phyloP scores from a whole-genome alignment of 64 coral and sea anemone genomes.

The Actinia equina region DNA sequence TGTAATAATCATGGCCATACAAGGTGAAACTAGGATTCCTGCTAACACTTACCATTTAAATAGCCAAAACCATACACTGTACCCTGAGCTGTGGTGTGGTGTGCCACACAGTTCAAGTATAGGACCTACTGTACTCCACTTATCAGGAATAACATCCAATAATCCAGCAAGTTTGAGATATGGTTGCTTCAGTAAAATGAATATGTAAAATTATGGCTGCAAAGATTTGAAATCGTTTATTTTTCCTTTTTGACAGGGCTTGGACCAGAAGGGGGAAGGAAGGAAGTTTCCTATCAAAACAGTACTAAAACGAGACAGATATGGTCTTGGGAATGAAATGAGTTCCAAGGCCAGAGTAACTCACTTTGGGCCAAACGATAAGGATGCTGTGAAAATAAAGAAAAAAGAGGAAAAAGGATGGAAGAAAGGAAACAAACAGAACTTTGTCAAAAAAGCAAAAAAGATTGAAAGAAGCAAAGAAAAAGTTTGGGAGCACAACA shows the following conservation, averaged over 20 bases:
- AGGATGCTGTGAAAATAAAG: constrained; percentile 40
- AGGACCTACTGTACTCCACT: too few species aligned
- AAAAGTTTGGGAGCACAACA: constrained; percentile 77
- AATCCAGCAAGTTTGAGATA: not conserved
- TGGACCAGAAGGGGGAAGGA: constrained; percentile 82
- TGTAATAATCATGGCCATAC: too few species aligned
- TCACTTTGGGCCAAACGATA: constrained; percentile 90
- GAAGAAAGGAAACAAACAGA: constrained; percentile 22
- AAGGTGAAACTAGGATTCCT: too few species aligned
- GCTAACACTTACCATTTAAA: not conserved
- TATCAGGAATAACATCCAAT: too few species aligned
- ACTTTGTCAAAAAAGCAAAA: constrained; percentile 33
- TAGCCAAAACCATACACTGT: not conserved
- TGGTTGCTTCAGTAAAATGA: not conserved
- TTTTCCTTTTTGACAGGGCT: constrained; percentile 52
- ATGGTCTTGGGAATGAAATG: constrained; percentile 63
- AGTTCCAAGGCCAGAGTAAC: constrained; percentile 59
- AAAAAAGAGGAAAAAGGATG: constrained; percentile 23
- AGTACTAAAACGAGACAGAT: constrained; percentile 82
- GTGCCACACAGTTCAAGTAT: not conserved
- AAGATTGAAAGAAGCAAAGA: constrained; percentile 60
- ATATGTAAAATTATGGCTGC: too few species aligned
- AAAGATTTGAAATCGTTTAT: not conserved
- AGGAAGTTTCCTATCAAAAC: constrained; percentile 90
- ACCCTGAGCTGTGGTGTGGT: not conserved